These are phyloP conservation scores for Aporophyla nigra DNA, from an alignment of 2,888 invertebrate genomes.

Conservation along the genomic window DNA sequence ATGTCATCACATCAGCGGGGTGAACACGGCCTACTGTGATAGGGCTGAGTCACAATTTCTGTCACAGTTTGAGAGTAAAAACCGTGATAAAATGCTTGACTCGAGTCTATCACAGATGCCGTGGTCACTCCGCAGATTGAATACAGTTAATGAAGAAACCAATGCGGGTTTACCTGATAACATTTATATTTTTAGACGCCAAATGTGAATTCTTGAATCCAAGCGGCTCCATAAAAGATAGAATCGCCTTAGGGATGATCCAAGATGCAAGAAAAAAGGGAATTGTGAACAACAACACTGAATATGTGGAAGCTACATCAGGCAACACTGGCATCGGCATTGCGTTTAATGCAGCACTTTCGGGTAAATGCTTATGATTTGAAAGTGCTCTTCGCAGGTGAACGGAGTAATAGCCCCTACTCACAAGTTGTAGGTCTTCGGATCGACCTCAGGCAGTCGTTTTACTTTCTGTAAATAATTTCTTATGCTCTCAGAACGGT, in stretches of 20 bases:
- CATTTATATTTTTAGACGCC: slow-evolving; percentile 92
- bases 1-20: not conserved
- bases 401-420: too few relatives aligned
- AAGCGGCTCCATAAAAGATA: slow-evolving; percentile 97
- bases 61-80: too few relatives aligned
- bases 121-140: not conserved
- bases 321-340: slow-evolving; percentile 96
- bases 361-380: slow-evolving; percentile 9
- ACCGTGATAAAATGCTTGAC: too few relatives aligned
- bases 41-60: too few relatives aligned
- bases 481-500: too few relatives aligned
- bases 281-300: slow-evolving; percentile 94
- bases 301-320: slow-evolving; percentile 98
- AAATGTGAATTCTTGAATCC: slow-evolving; percentile 99
- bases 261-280: slow-evolving; percentile 96
- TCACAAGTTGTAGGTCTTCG: too few relatives aligned
- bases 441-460: too few relatives aligned
- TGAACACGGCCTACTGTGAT: too few relatives aligned
- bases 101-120: too few relatives aligned
- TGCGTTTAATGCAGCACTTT: slow-evolving; percentile 96
- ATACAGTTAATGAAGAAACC: not conserved
- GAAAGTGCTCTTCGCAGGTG: not conserved
- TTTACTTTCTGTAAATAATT: too few relatives aligned
- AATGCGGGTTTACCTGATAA: not conserved
- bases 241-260: slow-evolving; percentile 97